Evolutionary conservation across 2,113 vertebrate genomes (phyloP), one percentile per base, ranked within the genome.

Genomic region (Ibidorhyncha struthersii): DNA sequence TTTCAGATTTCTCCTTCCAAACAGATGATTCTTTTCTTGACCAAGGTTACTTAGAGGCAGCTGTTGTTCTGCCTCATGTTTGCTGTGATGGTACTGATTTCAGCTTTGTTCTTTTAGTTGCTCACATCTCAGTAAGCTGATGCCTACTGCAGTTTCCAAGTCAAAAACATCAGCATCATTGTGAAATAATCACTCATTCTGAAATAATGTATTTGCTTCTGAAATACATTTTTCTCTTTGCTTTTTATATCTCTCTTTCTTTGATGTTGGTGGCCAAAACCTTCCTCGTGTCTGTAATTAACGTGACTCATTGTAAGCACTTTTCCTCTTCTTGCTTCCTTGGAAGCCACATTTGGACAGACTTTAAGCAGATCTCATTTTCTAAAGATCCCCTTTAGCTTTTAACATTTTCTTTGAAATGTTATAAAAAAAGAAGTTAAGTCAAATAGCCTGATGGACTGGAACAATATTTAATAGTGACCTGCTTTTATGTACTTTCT

Each of bases 331-430:
- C 30, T 82, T 3, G 0, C 32, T 92, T 94, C 50, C 36, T 90
- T 53, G 69, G 67, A 81, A 93, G 40, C 11, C 30, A 40, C 59
- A 78, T 78, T 92, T 90, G 29, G 85, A 40, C 2, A 52, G n/a
- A 58, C 38, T 85, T 91, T 38, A 91, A 67, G 56, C 16, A 78
- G 27, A 56, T 41, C 34, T 67, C 8, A 30, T 84, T 96, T 96
- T 87, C 65, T 63, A 79, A 59, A 25, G 47, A 32, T 30, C 27
- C 3, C 3, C 5, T 83, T 91, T 86, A 86, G 4, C 20, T 90
- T 86, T 89, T 55, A 90, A 47, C 59, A 30, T 74, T 86, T 94
- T 83, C 18, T 92, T 96, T 71, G 17, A 86, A 88, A 93, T 70
- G 7, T 1, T 43, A 15, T 73, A 73, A 77, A 86, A 91, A 92